Evolutionary conservation across 2,888 invertebrate genomes (phyloP).

Genomic region (Zygogramma bicolorata): DNA sequence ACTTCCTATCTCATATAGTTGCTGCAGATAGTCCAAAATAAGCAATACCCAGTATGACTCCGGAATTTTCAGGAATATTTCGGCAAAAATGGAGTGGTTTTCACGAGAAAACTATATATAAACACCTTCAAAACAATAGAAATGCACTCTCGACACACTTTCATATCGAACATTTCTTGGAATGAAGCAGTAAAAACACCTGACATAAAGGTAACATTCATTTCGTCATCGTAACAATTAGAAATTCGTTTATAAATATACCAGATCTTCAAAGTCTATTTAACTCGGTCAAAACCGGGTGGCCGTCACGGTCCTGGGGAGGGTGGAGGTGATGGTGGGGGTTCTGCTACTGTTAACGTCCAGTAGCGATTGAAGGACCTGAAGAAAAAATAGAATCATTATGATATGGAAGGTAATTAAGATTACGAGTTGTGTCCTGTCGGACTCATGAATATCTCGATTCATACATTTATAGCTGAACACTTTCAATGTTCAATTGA

Average conservation of each 20-base stretch:
- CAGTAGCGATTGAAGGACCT: slow-evolving; percentile 61
- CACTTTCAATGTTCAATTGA: too few species aligned
- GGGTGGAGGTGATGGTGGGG: slow-evolving; percentile 61
- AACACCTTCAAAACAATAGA: slow-evolving; percentile 11
- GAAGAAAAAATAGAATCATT: too few species aligned
- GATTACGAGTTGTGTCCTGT: too few species aligned
- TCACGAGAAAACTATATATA: slow-evolving; percentile 11
- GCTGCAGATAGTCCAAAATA: background rate
- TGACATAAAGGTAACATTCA: slow-evolving; percentile 46
- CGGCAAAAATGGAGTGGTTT: background rate
- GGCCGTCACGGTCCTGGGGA: slow-evolving; percentile 65
- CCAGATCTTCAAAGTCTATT: slow-evolving; percentile 54
- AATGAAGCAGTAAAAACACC: slow-evolving; percentile 40
- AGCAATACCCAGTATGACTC: too few species aligned
- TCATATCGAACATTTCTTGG: slow-evolving; percentile 4
- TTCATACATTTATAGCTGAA: too few species aligned
- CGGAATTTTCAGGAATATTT: background rate
- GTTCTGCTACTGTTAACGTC: slow-evolving; percentile 61
- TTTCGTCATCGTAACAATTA: slow-evolving; percentile 46
- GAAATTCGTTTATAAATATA: slow-evolving; percentile 57
- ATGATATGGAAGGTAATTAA: too few species aligned
- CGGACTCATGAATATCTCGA: too few species aligned
- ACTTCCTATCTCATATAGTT: too few species aligned
- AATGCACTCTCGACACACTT: background rate
- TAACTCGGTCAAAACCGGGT: slow-evolving; percentile 68